Evolutionary conservation across 2,113 vertebrate species (phyloP), one percentile per base, ranked within the genome.

Genomic region (Mystacornis crossleyi): DNA sequence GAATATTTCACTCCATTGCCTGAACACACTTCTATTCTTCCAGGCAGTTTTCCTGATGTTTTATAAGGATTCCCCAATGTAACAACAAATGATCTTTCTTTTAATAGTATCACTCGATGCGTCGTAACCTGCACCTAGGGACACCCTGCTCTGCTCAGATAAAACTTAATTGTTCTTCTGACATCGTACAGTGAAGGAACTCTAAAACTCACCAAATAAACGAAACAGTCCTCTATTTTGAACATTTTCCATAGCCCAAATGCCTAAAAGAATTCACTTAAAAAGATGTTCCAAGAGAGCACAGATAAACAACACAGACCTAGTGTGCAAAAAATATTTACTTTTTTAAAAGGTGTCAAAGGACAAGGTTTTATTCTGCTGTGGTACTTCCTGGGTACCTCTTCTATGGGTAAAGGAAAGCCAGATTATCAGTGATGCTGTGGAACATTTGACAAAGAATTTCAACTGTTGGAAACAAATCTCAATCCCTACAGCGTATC

Each of bases 161-260:
- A 97, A 97, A 97, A 94, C 86, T 97, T 97, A 97, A 95, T 96
- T 94, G 94, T 94, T 93, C 90, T 96, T 97, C 86, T 94, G 89
- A 95, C 90, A 94, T 51, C 5, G 3, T 90, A 94, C 71, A 91
- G 89, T 17, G 81, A 94, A 81, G 65, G 64, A 97, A 93, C 74
- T 92, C 94, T 54, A 92, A 94, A 94, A 87, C 65, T 74, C 90
- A 34, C 47, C 20, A 91, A 93, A 86, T 86, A 94, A 96, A 94
- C 0, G 1, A 84, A 81, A 64, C 20, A 54, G 43, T 43, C 34
- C 42, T 81, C n/a, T 91, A 57, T 86, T 95, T 94, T 88, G 73
- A 92, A 95, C 64, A 61, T 79, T 93, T 92, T 92, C 53, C 72
- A 79, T 7, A 81, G 50, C 14, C 34, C 29, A 3, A 79, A 10